Conservation (phyloP, 2,888 invertebrate genomes). For the Automeris io region DNA sequence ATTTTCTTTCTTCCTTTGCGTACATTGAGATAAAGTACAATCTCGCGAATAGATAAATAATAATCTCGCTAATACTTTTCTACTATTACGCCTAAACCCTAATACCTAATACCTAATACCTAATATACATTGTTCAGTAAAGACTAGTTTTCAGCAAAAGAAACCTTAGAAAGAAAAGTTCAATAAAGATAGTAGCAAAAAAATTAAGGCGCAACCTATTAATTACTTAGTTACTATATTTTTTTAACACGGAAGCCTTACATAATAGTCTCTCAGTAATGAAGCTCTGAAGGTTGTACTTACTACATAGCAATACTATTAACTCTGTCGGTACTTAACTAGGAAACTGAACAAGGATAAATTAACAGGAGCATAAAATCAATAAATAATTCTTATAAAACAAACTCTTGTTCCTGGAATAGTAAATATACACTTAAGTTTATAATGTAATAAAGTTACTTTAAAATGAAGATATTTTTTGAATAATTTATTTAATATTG, state of each 20-base stretch:
- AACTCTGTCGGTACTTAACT: not conserved
- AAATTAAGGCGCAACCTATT: slow-evolving; percentile 5
- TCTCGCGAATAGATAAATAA: too few relatives aligned
- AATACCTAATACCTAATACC: too few relatives aligned
- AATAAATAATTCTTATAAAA: not conserved
- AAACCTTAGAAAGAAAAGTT: not conserved
- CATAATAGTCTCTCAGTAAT: slow-evolving; percentile 5
- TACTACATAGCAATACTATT: slow-evolving; percentile 2
- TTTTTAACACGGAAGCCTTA: slow-evolving; percentile 6
- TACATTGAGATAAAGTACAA: too few relatives aligned
- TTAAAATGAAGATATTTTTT: too few relatives aligned
- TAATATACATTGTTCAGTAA: too few relatives aligned
- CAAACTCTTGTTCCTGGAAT: not conserved
- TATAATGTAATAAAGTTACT: too few relatives aligned
- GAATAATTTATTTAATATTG: too few relatives aligned
- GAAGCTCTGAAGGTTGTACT: slow-evolving; percentile 2
- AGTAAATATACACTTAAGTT: not conserved
- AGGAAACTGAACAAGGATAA: slow-evolving; percentile 1
- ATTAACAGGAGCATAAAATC: not conserved
- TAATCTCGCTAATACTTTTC: too few relatives aligned
- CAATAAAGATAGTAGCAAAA: slow-evolving; percentile 1
- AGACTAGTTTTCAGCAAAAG: too few relatives aligned
- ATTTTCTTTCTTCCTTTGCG: too few relatives aligned
- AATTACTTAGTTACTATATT: not conserved
- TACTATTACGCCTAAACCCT: too few relatives aligned